These are phyloP conservation scores for Lasioglossum zephyrum DNA, from an alignment of 2,888 invertebrate species.

Conservation along the genomic window DNA sequence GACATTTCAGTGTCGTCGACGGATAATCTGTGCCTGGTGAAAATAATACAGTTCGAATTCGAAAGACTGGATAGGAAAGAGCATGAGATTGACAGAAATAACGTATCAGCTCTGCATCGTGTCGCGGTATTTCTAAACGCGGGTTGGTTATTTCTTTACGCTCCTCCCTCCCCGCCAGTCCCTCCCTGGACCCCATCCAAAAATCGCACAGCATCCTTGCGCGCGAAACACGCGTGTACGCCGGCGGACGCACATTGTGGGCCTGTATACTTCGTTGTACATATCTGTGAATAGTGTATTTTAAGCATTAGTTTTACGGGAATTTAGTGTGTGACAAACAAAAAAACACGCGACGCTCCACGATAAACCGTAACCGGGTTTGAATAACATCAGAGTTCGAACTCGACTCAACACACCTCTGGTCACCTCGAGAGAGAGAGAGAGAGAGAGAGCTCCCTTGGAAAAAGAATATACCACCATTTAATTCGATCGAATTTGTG, in stretches of 20 bases:
- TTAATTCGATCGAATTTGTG: constrained; percentile 18
- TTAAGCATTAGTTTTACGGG: constrained; percentile 74
- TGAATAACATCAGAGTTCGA: background rate
- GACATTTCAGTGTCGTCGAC: constrained; percentile 25
- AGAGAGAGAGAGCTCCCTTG: background rate
- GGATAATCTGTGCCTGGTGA: constrained; percentile 8
- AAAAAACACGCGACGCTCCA: constrained; percentile 31
- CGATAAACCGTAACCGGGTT: background rate
- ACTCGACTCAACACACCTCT: background rate
- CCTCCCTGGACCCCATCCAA: constrained; percentile 21
- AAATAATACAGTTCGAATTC: constrained; percentile 3
- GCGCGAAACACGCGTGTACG: constrained; percentile 79
- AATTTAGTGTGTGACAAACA: constrained; percentile 47
- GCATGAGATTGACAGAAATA: constrained; percentile 58
- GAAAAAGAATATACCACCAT: constrained; percentile 28
- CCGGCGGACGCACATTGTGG: constrained; percentile 77
- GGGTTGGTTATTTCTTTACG: constrained; percentile 46
- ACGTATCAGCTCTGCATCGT: constrained; percentile 46
- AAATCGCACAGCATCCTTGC: constrained; percentile 79
- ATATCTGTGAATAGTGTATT: constrained; percentile 82
- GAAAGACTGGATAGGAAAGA: constrained; percentile 16
- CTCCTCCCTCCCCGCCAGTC: constrained; percentile 13
- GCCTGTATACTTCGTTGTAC: constrained; percentile 76
- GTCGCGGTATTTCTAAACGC: constrained; percentile 59
- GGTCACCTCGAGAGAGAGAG: background rate